Evolutionary conservation across 1,140 invertebrate genomes (phyloP).

Genomic region (Pristionchus pacificus): DNA sequence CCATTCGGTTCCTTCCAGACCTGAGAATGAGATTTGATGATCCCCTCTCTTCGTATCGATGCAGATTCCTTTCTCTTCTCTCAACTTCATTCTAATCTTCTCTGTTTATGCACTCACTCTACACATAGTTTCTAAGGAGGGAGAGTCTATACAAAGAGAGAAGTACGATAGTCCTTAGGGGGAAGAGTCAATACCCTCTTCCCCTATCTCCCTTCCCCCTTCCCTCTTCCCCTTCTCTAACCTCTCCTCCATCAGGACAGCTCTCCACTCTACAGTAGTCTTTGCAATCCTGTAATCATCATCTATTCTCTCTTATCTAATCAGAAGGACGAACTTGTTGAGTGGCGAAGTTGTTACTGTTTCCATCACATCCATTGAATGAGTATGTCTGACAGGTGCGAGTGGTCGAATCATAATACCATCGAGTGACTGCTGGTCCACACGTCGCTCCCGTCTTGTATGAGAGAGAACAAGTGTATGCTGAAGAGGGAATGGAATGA

Average conservation of each 20-base stretch:
- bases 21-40: too few relatives aligned
- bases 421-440: constrained; percentile 53
- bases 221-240: background rate
- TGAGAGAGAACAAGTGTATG: constrained; percentile 55
- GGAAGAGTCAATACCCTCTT: too few relatives aligned
- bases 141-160: background rate
- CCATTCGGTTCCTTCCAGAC: constrained; percentile 57
- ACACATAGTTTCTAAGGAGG: too few relatives aligned
- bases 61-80: too few relatives aligned
- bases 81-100: too few relatives aligned
- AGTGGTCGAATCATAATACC: constrained; percentile 55
- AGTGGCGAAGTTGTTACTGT: constrained; percentile 55
- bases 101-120: too few relatives aligned
- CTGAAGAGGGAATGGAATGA: constrained; percentile 35
- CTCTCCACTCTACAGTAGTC: constrained; percentile 50
- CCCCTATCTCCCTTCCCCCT: too few relatives aligned
- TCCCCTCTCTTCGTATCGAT: too few relatives aligned
- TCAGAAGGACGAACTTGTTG: constrained; percentile 49
- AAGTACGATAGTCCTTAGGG: too few relatives aligned
- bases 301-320: background rate
- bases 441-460: constrained; percentile 53
- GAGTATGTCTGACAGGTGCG: constrained; percentile 54
- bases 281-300: constrained; percentile 26
- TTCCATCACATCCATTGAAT: constrained; percentile 57
- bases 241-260: constrained; percentile 57